Evolutionary conservation across 2,113 vertebrate species (phyloP), one percentile per base, ranked within the genome.

Genomic region (Scomber scombrus): DNA sequence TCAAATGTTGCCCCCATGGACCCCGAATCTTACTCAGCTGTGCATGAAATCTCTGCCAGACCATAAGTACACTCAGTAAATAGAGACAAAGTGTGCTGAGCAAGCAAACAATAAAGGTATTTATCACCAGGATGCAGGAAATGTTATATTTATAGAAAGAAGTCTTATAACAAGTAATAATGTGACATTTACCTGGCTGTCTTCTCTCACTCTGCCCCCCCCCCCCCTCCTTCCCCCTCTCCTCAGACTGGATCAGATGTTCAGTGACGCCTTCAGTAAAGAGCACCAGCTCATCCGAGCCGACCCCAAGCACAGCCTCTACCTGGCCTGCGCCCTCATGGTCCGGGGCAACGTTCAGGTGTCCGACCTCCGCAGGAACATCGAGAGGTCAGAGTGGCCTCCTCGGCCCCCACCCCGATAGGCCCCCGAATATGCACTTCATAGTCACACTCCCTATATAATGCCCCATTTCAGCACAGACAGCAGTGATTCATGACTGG

Each of bases 341-440:
- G 94, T 99, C 79, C 92, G 98, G 85, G 98, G 98, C 74, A 95
- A 98, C 0, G 97, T 98, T 40, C 97, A 97, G 61, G 89, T 99
- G 88, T 99, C 98, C 16, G 98, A 99, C 88, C 95, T 99, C 71
- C 97, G 97, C 75, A 95, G 98, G 92, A 99, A 99, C 88, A 99
- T 99, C 40, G 96, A 99, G 88, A 97, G 98, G 97, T 99, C 88
- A 76, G 87, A 76, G 31, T 5, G 9, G 8, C 6, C 0, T 31
- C 43, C n/a, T 8, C n/a, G 5, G 12, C 50, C 34, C 19, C 40
- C 40, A 8, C 52, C 4, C 62, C 10, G 16, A 60, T n/a, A 15
- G 67, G 49, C 75, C 65, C 40, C 23, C 23, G 85, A 23, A 46
- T 21, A 75, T 64, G 31, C 71, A 80, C 75, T 78, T 75, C 51